Percentiles rank a stretch among this genome's conserved stretches.
Conservation (phyloP, 2,113 vertebrate species). For the Labrus mixtus region DNA sequence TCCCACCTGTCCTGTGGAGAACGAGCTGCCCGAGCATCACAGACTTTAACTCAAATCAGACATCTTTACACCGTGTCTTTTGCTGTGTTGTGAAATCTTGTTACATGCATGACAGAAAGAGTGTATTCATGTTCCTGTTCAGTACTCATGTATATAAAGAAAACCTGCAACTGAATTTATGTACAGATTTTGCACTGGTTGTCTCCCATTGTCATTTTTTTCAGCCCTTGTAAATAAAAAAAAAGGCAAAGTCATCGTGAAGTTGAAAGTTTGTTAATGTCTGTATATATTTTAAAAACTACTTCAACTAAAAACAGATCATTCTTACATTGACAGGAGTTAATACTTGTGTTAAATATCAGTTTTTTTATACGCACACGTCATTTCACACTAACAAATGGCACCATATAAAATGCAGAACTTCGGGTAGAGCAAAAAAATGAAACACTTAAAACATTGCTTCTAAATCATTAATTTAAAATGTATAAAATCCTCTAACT, state of each 20-base stretch:
- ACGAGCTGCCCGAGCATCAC: conserved; percentile 55
- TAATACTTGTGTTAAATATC: no score
- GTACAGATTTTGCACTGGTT: conserved; percentile 86
- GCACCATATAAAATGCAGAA: no score
- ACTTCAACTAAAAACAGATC: background rate
- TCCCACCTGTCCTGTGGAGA: conserved; percentile 26
- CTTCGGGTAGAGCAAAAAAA: no score
- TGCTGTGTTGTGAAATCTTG: conserved; percentile 77
- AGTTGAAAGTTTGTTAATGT: background rate
- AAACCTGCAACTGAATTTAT: conserved; percentile 77
- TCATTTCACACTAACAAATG: no score
- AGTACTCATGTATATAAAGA: conserved; percentile 81
- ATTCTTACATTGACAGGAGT: no score
- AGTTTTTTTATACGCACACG: no score
- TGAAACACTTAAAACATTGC: no score
- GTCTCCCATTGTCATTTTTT: conserved; percentile 77
- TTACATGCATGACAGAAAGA: conserved; percentile 79
- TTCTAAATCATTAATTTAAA: no score
- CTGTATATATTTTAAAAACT: background rate
- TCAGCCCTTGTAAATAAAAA: conserved; percentile 83
- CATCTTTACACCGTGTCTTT: conserved; percentile 58
- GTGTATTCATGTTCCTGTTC: conserved; percentile 66
- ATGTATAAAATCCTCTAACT: no score
- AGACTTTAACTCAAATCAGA: conserved; percentile 42
- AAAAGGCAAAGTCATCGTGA: conserved; percentile 52